Evolutionary conservation across 2,113 vertebrate species (phyloP).

Genomic region (Phaethornis superciliosus): DNA sequence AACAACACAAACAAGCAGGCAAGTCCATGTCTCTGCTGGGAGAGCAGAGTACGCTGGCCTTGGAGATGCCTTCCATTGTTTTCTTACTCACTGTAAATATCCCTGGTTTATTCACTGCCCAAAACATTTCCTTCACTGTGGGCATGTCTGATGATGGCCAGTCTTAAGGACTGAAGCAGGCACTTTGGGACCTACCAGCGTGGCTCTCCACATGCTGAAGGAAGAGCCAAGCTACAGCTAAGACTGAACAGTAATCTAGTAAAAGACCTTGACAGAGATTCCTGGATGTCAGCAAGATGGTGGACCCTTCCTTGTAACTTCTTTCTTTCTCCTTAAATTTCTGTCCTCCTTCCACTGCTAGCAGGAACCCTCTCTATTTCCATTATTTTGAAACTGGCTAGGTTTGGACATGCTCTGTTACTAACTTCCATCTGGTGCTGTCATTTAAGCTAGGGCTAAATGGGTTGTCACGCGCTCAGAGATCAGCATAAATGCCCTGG

Average conservation of each 20-base stretch:
- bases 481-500: constrained; percentile 54
- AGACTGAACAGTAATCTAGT: not conserved
- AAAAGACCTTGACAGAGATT: not conserved
- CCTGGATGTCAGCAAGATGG: not conserved
- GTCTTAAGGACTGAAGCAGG: not conserved
- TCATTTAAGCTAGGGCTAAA: constrained; percentile 53
- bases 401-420: constrained; percentile 8
- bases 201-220: not conserved
- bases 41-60: not conserved
- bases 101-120: not conserved
- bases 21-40: not conserved
- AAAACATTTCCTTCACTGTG: not conserved
- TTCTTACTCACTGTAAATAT: not conserved
- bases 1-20: not conserved
- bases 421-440: constrained; percentile 47
- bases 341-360: not conserved
- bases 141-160: not conserved
- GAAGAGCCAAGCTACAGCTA: not conserved
- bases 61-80: not conserved
- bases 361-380: not conserved
- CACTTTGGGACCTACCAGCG: not conserved
- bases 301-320: not conserved
- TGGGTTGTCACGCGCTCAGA: constrained; percentile 24
- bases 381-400: constrained; percentile 23
- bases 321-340: not conserved